phyloP scores from a whole-genome alignment of 2,888 invertebrate species.

The Perdita meconis region DNA sequence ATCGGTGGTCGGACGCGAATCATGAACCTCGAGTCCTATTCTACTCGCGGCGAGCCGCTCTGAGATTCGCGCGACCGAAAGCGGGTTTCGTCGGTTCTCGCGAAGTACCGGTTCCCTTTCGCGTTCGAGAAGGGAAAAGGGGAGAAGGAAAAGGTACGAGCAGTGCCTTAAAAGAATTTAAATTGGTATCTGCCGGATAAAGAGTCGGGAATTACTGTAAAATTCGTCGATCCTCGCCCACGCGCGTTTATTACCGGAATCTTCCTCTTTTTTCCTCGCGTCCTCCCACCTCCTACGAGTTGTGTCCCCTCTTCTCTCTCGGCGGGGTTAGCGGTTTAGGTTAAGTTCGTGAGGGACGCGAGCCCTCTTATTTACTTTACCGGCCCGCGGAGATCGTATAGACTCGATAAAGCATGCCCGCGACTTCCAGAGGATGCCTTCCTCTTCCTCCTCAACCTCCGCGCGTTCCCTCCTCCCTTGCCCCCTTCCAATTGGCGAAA shows the following conservation, averaged over 20 bases:
- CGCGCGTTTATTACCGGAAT: conserved; percentile 77
- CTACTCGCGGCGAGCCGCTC: not conserved
- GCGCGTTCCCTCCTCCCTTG: not conserved
- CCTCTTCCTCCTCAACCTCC: conserved; percentile 10
- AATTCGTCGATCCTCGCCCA: conserved; percentile 78
- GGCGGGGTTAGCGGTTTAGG: conserved; percentile 75
- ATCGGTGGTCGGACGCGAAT: conserved; percentile 1
- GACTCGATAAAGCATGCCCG: conserved; percentile 71
- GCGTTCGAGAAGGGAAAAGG: conserved; percentile 4
- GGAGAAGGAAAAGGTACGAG: conserved; percentile 46
- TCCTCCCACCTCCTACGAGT: conserved; percentile 20
- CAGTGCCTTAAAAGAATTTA: conserved; percentile 76
- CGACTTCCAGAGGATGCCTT: conserved; percentile 64
- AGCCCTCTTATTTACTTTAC: conserved; percentile 79
- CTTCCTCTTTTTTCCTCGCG: conserved; percentile 41
- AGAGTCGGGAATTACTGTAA: conserved; percentile 76
- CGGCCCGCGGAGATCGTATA: conserved; percentile 73
- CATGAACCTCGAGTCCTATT: not conserved
- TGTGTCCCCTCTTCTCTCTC: conserved; percentile 8
- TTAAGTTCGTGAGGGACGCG: conserved; percentile 75
- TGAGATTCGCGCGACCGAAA: not conserved
- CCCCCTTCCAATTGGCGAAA: conserved; percentile 56
- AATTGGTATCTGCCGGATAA: conserved; percentile 75
- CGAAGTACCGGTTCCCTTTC: conserved; percentile 24
- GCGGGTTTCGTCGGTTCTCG: conserved; percentile 14